Evolutionary conservation across 2,888 invertebrate genomes (phyloP), one percentile per base, ranked within the genome.

Genomic region (Agrochola litura): DNA sequence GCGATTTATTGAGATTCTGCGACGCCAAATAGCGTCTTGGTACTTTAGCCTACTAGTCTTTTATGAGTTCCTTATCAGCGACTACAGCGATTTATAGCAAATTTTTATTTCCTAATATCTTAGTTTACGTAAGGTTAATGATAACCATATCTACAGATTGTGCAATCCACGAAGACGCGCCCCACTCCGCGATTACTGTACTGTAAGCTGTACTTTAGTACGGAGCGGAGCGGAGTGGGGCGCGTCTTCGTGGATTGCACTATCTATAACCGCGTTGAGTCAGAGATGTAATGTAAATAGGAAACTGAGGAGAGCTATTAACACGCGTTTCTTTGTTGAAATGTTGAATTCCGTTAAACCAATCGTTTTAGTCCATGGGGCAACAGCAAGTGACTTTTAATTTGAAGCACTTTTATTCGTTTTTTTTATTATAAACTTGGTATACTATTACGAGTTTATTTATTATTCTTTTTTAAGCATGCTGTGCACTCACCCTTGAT

Each of bases 41-140:
- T 49, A 73, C 12, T 41, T 63, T 16, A 10, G 54, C 37, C 16
- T 74, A 49, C 41, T 61, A 25, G 43, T 64, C 10, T 37, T 43
- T 12, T 41, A 10, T 54, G 8, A 9, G 25, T 6, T 81, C n/a
- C n/a, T 75, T 81, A 80, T 70, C 70, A 66, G 54, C 9, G 10
- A 70, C 49, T 61, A 61, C 41, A 52, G 52, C 52, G 22, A 52
- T 16, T 10, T 9, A 37, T n/a, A 56, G 54, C 25, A 69, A 16
- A 58, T 25, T 43, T 67, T 60, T 49, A 49, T n/a, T 58, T 43
- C 12, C 25, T 52, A 52, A 73, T 49, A 61, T 61, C 69, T 80
- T 12, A 14, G 67, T 74, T 16, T 37, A n/a, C 6, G 22, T 58
- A 41, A 49, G 4, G n/a, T 66, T 19, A 66, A 30, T 37, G 81